Percentiles rank a stretch among this genome's conserved stretches.
phyloP scores from a whole-genome alignment of 2,888 invertebrate species.

The Hemicrepidius hirtus region DNA sequence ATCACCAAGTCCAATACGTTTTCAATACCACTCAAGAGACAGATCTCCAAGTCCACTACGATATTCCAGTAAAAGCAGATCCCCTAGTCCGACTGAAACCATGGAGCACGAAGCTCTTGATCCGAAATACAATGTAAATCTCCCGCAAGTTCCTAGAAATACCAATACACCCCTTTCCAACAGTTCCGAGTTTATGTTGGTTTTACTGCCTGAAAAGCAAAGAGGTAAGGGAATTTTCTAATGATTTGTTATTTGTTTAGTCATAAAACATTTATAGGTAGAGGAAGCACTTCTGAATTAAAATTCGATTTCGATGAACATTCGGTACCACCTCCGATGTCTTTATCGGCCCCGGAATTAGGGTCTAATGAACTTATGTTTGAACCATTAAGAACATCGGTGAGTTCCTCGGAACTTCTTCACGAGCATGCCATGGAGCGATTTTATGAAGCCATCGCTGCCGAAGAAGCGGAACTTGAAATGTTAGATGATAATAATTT shows the following conservation, averaged over 20 bases:
- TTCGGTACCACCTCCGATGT: slow-evolving; percentile 85
- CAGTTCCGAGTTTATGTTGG: slow-evolving; percentile 89
- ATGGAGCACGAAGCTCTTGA: slow-evolving; percentile 5
- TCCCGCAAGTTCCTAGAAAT: slow-evolving; percentile 51
- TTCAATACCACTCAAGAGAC: slow-evolving; percentile 22
- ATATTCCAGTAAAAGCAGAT: slow-evolving; percentile 42
- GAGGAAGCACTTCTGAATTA: slow-evolving; percentile 62
- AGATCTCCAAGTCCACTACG: slow-evolving; percentile 58
- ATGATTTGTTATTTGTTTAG: background rate
- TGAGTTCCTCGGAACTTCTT: slow-evolving; percentile 88
- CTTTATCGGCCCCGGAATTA: slow-evolving; percentile 87
- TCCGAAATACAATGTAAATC: background rate
- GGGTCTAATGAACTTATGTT: slow-evolving; percentile 78
- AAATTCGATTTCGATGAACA: slow-evolving; percentile 80
- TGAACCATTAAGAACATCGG: slow-evolving; percentile 79
- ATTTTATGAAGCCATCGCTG: slow-evolving; percentile 85
- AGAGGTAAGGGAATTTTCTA: slow-evolving; percentile 62
- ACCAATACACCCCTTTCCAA: slow-evolving; percentile 75
- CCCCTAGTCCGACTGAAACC: slow-evolving; percentile 55
- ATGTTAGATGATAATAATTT: slow-evolving; percentile 52
- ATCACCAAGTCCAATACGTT: slow-evolving; percentile 44
- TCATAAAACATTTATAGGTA: slow-evolving; percentile 53
- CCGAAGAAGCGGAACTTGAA: slow-evolving; percentile 80
- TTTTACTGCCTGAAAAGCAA: slow-evolving; percentile 73
- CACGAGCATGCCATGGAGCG: slow-evolving; percentile 89